phyloP scores from a whole-genome alignment of 2,888 invertebrate species.

The Drosophila cyrtoloma region DNA sequence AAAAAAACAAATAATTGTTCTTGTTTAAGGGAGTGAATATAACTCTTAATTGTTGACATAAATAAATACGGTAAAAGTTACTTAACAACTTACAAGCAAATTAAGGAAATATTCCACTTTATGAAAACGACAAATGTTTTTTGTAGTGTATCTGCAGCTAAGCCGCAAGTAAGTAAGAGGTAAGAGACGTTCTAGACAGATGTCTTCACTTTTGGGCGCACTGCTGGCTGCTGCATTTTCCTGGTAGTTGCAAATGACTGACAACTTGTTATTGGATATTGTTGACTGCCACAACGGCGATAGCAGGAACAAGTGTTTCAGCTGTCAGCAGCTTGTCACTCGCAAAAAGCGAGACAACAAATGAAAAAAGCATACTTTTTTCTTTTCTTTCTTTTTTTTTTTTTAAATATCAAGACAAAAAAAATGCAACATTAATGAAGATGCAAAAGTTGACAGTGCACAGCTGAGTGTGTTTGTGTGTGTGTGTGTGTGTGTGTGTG shows the following conservation, averaged over 20 bases:
- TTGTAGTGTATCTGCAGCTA: slow-evolving; percentile 2
- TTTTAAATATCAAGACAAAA: not conserved
- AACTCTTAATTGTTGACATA: too few relatives aligned
- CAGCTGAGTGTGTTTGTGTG: slow-evolving; percentile 38
- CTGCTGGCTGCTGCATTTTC: slow-evolving; percentile 40
- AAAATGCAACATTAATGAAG: slow-evolving; percentile 74
- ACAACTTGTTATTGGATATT: slow-evolving; percentile 68
- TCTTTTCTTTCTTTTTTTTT: too few relatives aligned
- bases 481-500: slow-evolving; percentile 21
- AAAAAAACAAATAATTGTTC: not conserved
- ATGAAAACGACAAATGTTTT: not conserved
- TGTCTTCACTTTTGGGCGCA: slow-evolving; percentile 11
- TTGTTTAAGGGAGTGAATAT: not conserved
- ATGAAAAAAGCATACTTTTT: not conserved
- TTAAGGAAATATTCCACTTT: not conserved
- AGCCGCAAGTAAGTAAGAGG: not conserved
- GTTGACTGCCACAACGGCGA: slow-evolving; percentile 60
- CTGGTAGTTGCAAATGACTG: slow-evolving; percentile 57
- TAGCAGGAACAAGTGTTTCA: slow-evolving; percentile 41
- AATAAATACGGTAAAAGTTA: not conserved
- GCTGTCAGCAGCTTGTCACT: slow-evolving; percentile 58
- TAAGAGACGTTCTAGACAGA: slow-evolving; percentile 17
- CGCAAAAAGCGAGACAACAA: slow-evolving; percentile 45
- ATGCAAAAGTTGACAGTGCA: slow-evolving; percentile 77
- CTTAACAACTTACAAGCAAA: not conserved